These are phyloP conservation scores for Sus scrofa DNA, from an alignment of 2,113 vertebrate genomes.

Conservation along the genomic window T2T-Sscrofa CM000830.6:79328501-79329000, in stretches of 20 bases:
- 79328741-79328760: conserved; percentile 89
- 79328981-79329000: conserved; percentile 94
- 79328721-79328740: conserved; percentile 93
- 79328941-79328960: conserved; percentile 88
- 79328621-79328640: conserved; percentile 92
- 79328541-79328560: conserved; percentile 83
- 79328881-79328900: conserved; percentile 92
- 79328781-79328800: conserved; percentile 92
- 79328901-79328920: conserved; percentile 92
- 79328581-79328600: conserved; percentile 91
- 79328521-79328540: conserved; percentile 86
- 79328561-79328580: not conserved
- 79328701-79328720: conserved; percentile 90
- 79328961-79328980: conserved; percentile 93
- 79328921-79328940: conserved; percentile 92
- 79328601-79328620: conserved; percentile 91
- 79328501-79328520: not conserved
- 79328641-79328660: conserved; percentile 92
- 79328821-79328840: conserved; percentile 91
- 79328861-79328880: conserved; percentile 93
- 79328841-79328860: conserved; percentile 92
- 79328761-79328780: conserved; percentile 93
- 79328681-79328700: conserved; percentile 92
- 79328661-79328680: conserved; percentile 91
- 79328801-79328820: conserved; percentile 93